Percentiles rank a stretch among this genome's conserved stretches.
phyloP scores from a whole-genome alignment of 2,113 vertebrate genomes.

The Hippocampus mohnikei region DNA sequence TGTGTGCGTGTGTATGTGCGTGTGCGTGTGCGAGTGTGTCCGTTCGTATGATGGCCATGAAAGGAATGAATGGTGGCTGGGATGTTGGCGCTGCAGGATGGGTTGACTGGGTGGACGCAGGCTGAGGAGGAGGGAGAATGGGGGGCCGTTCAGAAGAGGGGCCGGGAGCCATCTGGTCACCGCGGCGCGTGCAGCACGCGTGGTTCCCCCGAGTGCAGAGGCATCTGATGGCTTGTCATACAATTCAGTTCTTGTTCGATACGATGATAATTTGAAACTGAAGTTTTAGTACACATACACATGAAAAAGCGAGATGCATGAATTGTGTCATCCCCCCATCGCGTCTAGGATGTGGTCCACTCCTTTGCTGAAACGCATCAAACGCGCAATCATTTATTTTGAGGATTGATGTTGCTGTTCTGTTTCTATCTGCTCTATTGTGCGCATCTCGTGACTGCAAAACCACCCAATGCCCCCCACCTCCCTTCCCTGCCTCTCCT shows the following conservation, averaged over 20 bases:
- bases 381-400: not conserved
- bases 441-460: not conserved
- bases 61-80: slow-evolving; percentile 1
- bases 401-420: not conserved
- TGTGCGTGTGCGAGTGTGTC: slow-evolving; percentile 1
- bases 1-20: not conserved
- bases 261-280: not conserved
- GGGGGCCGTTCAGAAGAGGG: slow-evolving; percentile 40
- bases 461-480: not conserved
- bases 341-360: no score
- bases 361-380: not conserved
- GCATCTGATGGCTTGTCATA: slow-evolving; percentile 51
- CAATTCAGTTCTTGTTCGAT: slow-evolving; percentile 21
- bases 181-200: slow-evolving; percentile 76
- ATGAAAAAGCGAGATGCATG: not conserved
- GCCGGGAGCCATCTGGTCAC: slow-evolving; percentile 68
- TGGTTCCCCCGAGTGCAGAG: slow-evolving; percentile 69
- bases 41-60: not conserved
- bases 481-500: not conserved
- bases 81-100: slow-evolving; percentile 9
- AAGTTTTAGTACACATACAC: not conserved
- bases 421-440: not conserved
- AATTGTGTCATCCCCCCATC: not conserved
- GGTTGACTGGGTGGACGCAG: slow-evolving; percentile 17
- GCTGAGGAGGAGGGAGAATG: slow-evolving; percentile 15